Percentiles rank a stretch among this genome's conserved stretches.
These are phyloP conservation scores for Amphiprion ocellaris DNA, from an alignment of 2,113 vertebrate genomes.

Conservation along the genomic window DNA sequence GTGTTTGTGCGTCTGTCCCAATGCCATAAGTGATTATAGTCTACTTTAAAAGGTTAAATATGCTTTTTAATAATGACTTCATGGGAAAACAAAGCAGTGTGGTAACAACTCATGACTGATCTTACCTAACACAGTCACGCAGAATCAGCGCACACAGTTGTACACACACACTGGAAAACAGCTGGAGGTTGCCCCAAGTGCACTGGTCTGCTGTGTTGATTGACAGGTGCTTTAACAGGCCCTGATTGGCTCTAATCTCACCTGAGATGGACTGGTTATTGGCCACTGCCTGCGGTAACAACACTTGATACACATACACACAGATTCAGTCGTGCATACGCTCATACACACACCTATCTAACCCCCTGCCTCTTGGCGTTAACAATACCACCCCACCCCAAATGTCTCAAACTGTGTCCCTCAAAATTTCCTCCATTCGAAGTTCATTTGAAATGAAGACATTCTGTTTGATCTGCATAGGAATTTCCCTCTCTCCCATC, in stretches of 20 bases:
- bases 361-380: conserved; percentile 31
- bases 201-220: conserved; percentile 65
- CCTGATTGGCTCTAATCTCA: conserved; percentile 79
- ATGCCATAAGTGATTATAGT: conserved; percentile 38
- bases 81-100: conserved; percentile 41
- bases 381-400: conserved; percentile 44
- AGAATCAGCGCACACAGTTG: conserved; percentile 59
- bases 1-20: conserved; percentile 45
- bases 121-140: conserved; percentile 57
- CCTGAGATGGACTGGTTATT: conserved; percentile 65
- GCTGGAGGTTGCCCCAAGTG: conserved; percentile 56
- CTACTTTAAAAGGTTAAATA: conserved; percentile 38
- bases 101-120: conserved; percentile 67
- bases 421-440: conserved; percentile 49
- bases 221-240: conserved; percentile 75
- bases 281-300: conserved; percentile 35
- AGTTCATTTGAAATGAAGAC: conserved; percentile 78
- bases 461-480: conserved; percentile 81
- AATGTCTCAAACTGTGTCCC: conserved; percentile 57
- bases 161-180: conserved; percentile 50
- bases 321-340: background rate
- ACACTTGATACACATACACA: conserved; percentile 39
- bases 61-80: conserved; percentile 51
- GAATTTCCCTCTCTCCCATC: conserved; percentile 78
- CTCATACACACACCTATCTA: conserved; percentile 41